phyloP scores from a whole-genome alignment of 2,888 invertebrate genomes.

The Chloromyia formosa region DNA sequence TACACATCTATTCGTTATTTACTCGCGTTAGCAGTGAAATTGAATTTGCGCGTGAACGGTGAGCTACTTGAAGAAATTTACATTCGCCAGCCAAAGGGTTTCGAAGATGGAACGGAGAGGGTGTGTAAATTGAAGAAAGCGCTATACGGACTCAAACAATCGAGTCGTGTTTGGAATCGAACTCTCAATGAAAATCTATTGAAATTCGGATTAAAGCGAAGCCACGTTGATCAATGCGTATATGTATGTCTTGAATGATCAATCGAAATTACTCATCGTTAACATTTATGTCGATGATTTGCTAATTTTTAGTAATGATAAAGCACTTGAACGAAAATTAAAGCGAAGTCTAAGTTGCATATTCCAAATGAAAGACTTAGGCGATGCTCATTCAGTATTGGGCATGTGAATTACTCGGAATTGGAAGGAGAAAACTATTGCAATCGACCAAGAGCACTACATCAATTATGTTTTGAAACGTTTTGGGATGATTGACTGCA shows the following conservation, averaged over 20 bases:
- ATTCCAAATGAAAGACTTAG: no score
- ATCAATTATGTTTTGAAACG: constrained; percentile 48
- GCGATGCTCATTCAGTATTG: no score
- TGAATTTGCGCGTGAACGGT: no score
- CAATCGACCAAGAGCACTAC: constrained; percentile 51
- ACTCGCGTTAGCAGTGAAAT: no score
- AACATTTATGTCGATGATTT: neutral
- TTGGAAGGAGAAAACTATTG: constrained; percentile 30
- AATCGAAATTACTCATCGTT: neutral
- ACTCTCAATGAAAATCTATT: no score
- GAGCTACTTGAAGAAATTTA: no score
- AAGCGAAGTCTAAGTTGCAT: no score
- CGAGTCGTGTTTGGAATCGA: no score
- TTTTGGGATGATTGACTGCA: no score
- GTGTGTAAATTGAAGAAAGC: no score
- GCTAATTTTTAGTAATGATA: constrained; percentile 17
- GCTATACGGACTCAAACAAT: no score
- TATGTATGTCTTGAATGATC: neutral
- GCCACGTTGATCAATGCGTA: neutral
- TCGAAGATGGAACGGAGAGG: neutral
- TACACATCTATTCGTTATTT: no score
- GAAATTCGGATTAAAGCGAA: neutral
- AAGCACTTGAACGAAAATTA: constrained; percentile 27
- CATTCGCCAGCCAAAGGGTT: neutral
- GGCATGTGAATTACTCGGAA: constrained; percentile 40